Conservation (phyloP, 2,113 vertebrate genomes). For the Cyprinodon tularosa region DNA sequence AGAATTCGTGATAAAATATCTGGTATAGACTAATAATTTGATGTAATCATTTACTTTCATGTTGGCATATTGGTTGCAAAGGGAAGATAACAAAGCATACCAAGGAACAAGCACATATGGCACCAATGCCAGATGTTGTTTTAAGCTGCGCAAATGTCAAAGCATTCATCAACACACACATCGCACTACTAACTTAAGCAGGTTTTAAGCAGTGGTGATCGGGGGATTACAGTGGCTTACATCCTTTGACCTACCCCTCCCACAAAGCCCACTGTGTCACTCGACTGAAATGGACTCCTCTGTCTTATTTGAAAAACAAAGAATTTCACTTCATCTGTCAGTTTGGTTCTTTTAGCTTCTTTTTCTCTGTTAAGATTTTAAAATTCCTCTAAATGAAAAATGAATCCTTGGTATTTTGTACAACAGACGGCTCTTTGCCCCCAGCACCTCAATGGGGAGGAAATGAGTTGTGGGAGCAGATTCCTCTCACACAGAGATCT, state of each 20-base stretch:
- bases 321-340: constrained; percentile 55
- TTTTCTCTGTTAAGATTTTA: constrained; percentile 21
- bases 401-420: constrained; percentile 51
- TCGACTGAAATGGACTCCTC: constrained; percentile 80
- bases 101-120: constrained; percentile 58
- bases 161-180: constrained; percentile 59
- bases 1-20: not conserved
- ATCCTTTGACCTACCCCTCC: constrained; percentile 78
- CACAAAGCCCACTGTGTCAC: constrained; percentile 63
- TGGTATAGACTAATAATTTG: not conserved
- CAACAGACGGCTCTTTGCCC: constrained; percentile 54
- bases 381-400: constrained; percentile 69
- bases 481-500: constrained; percentile 71
- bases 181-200: constrained; percentile 65
- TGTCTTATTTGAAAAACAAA: constrained; percentile 71
- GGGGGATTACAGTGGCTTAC: constrained; percentile 85
- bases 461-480: constrained; percentile 74
- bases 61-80: constrained; percentile 7
- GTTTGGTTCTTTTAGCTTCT: constrained; percentile 5
- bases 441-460: constrained; percentile 56
- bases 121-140: constrained; percentile 78
- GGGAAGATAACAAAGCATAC: constrained; percentile 37
- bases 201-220: constrained; percentile 80
- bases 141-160: constrained; percentile 69
- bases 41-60: not conserved